These are phyloP conservation scores for Lepetodrilus schrolli DNA, from an alignment of 2,888 invertebrate species.

Conservation along the genomic window DNA sequence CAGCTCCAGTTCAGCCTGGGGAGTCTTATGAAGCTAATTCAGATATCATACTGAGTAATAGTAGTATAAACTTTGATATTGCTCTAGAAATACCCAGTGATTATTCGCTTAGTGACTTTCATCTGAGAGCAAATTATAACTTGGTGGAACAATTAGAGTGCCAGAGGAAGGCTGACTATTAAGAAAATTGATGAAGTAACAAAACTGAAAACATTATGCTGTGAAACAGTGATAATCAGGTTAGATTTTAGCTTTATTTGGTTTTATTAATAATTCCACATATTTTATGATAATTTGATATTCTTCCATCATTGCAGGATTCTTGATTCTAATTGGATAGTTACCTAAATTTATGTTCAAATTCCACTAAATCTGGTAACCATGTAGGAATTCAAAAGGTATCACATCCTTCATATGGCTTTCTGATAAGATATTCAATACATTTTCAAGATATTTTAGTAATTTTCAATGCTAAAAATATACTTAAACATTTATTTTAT, in stretches of 20 bases:
- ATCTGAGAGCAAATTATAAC: conserved; percentile 10
- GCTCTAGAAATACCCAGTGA: background rate
- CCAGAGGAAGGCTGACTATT: background rate
- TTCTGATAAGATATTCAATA: too few species aligned
- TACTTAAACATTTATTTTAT: too few species aligned
- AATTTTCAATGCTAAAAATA: too few species aligned
- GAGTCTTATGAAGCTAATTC: background rate
- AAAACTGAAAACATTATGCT: background rate
- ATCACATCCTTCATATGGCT: too few species aligned
- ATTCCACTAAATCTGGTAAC: too few species aligned
- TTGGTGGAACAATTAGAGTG: background rate
- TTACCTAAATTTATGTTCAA: too few species aligned
- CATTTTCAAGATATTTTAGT: too few species aligned
- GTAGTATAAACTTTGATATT: conserved; percentile 13
- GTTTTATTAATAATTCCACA: too few species aligned
- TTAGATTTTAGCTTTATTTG: too few species aligned
- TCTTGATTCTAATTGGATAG: background rate
- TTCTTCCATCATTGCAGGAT: background rate
- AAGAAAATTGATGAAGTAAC: background rate
- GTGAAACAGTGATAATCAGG: too few species aligned
- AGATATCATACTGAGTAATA: background rate
- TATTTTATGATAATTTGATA: background rate
- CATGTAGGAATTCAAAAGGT: too few species aligned
- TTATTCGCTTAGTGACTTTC: background rate
- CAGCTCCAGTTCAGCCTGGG: background rate